Evolutionary conservation across 2,797 vertebrate species (phyloP), one percentile per base, ranked within the genome.

Genomic region (Acrocephalus scirpaceus): DNA sequence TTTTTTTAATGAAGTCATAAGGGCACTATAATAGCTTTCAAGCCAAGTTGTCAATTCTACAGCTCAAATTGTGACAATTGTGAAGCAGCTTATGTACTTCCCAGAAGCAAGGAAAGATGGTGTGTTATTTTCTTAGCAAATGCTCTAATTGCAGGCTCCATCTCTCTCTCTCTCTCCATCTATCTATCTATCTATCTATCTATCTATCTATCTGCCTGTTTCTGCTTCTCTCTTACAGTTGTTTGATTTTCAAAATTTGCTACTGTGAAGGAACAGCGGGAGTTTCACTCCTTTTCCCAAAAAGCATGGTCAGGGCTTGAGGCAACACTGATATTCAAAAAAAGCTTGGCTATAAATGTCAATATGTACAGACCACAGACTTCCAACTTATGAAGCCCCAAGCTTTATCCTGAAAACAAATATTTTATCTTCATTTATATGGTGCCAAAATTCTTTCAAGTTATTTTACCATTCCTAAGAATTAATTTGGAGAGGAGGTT

Each of bases 41-140:
- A 92, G 53, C 10, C 56, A 95, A 86, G 42, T 45, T 88, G 74
- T 94, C 90, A 72, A 47, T 94, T 94, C 65, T 85, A 62, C 22
- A 86, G n/a, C 61, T 93, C 70, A 95, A 60, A 61, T 30, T 91
- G 62, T 70, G 57, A 95, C 90, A 89, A 94, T 62, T 72, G 74
- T 60, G 18, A 89, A 91, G 65, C 29, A 92, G 73, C 4, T 79
- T 86, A 78, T 85, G 53, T 86, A 85, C 80, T 85, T 50, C 19
- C 38, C 34, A 71, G 45, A 96, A 93, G 21, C 29, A 93, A 90
- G 61, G 53, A 84, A 95, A 96, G 10, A 19, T 23, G 21, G 36
- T 73, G 11, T 69, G 47, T 47, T 76, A 83, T 86, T 86, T 91
- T 84, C 48, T 67, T 84, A 80, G 76, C 57, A 76, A 36, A 34